Evolutionary conservation across 2,113 vertebrate species (phyloP).

Genomic region (Equus przewalskii): DNA sequence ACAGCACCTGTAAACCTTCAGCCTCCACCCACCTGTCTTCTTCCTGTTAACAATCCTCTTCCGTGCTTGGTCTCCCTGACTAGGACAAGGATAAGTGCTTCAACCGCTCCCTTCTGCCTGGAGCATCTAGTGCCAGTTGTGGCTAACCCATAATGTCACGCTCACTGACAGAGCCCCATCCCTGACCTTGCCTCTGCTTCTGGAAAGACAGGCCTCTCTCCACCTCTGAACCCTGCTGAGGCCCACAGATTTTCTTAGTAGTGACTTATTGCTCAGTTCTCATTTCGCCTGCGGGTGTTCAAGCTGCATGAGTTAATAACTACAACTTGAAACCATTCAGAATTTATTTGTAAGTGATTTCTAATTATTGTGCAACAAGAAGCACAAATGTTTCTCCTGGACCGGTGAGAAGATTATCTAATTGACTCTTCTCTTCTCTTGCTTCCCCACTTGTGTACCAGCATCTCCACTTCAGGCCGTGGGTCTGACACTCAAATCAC

Average conservation of each 20-base stretch:
- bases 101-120: neutral
- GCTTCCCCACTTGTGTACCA: neutral
- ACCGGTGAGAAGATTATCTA: neutral
- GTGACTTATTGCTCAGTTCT: neutral
- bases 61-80: neutral
- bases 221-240: neutral
- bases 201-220: neutral
- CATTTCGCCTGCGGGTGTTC: neutral
- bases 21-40: neutral
- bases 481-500: neutral
- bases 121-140: neutral
- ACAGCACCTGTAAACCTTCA: neutral
- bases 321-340: neutral
- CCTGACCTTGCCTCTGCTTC: neutral
- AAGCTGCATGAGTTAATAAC: neutral
- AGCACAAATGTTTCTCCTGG: neutral
- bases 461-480: neutral
- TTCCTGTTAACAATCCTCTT: neutral
- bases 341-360: neutral
- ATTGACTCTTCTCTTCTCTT: neutral
- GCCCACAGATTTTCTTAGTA: neutral
- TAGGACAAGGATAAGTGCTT: neutral
- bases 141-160: neutral
- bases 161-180: fast-evolving
- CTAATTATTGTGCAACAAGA: fast-evolving